Conservation (phyloP, 2,888 invertebrate genomes). For the Pteria penguin region DNA sequence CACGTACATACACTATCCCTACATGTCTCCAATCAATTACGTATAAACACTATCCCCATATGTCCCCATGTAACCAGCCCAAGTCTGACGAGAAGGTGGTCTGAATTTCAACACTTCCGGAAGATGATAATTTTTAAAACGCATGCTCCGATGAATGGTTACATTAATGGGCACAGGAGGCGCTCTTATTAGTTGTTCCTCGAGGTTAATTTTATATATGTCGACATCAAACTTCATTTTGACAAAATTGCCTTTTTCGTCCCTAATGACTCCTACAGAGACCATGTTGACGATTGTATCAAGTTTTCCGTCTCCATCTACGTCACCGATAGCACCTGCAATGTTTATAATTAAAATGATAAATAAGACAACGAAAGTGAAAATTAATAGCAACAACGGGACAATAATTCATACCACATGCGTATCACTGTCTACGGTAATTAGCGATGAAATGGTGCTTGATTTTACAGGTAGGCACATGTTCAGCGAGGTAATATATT, state of each 20-base stretch:
- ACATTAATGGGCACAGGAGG: constrained; percentile 55
- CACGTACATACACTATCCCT: too few species aligned
- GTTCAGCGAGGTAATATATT: too few species aligned
- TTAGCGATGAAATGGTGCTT: too few species aligned
- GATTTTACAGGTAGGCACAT: too few species aligned
- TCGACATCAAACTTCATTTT: constrained; percentile 66
- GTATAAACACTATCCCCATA: constrained; percentile 49
- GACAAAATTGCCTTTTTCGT: constrained; percentile 58
- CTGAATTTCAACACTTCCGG: constrained; percentile 53
- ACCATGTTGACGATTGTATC: constrained; percentile 66
- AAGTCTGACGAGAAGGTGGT: constrained; percentile 48
- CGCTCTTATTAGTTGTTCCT: constrained; percentile 49
- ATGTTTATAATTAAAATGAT: too few species aligned
- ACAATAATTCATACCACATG: too few species aligned
- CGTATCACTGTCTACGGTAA: too few species aligned
- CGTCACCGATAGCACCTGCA: constrained; percentile 73
- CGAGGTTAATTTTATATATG: constrained; percentile 58
- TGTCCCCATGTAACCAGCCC: constrained; percentile 62
- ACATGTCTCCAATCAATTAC: too few species aligned
- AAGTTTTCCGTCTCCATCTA: constrained; percentile 71
- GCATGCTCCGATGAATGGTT: constrained; percentile 55
- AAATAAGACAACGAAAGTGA: too few species aligned
- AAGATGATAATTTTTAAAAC: constrained; percentile 50
- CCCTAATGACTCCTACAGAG: constrained; percentile 60
- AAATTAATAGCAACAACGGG: too few species aligned